Evolutionary conservation across 92 coral and sea anemone species (phyloP).

Genomic region (Phenganax stokvisi): DNA sequence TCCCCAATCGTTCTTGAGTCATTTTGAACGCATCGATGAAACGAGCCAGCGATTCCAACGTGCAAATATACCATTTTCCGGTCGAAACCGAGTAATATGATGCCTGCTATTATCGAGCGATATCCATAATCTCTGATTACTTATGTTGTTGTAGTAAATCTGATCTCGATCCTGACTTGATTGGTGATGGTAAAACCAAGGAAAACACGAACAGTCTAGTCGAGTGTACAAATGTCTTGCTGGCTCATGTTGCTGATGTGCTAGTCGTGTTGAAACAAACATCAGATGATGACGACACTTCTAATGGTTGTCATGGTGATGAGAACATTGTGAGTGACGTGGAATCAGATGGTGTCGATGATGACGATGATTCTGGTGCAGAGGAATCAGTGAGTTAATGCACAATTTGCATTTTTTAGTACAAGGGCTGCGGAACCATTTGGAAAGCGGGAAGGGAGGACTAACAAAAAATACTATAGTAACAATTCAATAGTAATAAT

Average conservation of each 20-base stretch:
- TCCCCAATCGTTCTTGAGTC: too few relatives aligned
- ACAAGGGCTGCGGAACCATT: not conserved
- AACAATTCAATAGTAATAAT: too few relatives aligned
- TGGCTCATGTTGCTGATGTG: constrained; percentile 84
- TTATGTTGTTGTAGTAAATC: constrained; percentile 50
- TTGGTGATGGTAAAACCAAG: constrained; percentile 51
- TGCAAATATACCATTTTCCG: too few relatives aligned
- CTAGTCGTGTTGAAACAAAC: constrained; percentile 67
- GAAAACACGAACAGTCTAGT: constrained; percentile 64
- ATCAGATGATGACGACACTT: constrained; percentile 69
- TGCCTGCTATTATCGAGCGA: too few relatives aligned
- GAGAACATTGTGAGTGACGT: constrained; percentile 66
- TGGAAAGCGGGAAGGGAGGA: not conserved
- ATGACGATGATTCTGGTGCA: constrained; percentile 88
- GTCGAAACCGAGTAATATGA: too few relatives aligned
- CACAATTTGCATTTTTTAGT: not conserved
- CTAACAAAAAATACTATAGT: too few relatives aligned
- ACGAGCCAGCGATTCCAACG: too few relatives aligned
- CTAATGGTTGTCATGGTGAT: constrained; percentile 57
- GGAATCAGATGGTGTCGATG: constrained; percentile 95
- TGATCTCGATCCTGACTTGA: constrained; percentile 56
- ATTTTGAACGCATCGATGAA: too few relatives aligned
- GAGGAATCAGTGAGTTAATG: constrained; percentile 81
- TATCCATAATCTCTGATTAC: not conserved
- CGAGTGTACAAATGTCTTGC: constrained; percentile 72